Evolutionary conservation across 2,888 invertebrate genomes (phyloP).

Genomic region (Parnassius orleans): DNA sequence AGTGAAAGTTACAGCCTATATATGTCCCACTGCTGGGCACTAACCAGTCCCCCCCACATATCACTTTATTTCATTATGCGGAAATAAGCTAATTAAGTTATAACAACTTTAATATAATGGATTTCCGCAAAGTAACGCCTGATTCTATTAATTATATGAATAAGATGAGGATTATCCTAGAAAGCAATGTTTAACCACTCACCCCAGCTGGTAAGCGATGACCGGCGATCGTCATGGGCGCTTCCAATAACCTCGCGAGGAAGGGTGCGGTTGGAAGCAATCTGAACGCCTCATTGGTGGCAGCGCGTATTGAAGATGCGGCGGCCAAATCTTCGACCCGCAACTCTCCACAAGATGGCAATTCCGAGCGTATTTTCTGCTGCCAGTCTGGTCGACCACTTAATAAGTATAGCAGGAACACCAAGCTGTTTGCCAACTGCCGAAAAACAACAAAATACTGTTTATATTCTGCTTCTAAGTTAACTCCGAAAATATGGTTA

Average conservation of each 20-base stretch:
- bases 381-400: slow-evolving; percentile 85
- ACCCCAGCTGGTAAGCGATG: slow-evolving; percentile 87
- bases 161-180: too few relatives aligned
- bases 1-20: too few relatives aligned
- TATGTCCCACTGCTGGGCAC: too few relatives aligned
- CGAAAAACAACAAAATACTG: too few relatives aligned
- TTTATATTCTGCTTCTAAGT: too few relatives aligned
- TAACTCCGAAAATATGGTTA: too few relatives aligned
- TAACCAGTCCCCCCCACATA: too few relatives aligned
- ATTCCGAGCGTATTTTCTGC: slow-evolving; percentile 83
- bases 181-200: slow-evolving; percentile 42
- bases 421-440: slow-evolving; percentile 89
- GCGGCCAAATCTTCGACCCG: slow-evolving; percentile 81
- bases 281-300: slow-evolving; percentile 88
- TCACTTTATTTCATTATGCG: too few relatives aligned
- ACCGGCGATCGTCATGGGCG: slow-evolving; percentile 85
- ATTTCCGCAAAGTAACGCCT: too few relatives aligned
- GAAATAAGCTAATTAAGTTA: too few relatives aligned
- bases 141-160: too few relatives aligned
- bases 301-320: slow-evolving; percentile 89
- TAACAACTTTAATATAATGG: too few relatives aligned
- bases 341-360: slow-evolving; percentile 80
- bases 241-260: slow-evolving; percentile 87
- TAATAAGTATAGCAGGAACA: slow-evolving; percentile 88
- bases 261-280: slow-evolving; percentile 89